Percentiles rank a stretch among this genome's conserved stretches.
Evolutionary conservation across 2,113 vertebrate genomes (phyloP).

Genomic region (Podilymbus podiceps): DNA sequence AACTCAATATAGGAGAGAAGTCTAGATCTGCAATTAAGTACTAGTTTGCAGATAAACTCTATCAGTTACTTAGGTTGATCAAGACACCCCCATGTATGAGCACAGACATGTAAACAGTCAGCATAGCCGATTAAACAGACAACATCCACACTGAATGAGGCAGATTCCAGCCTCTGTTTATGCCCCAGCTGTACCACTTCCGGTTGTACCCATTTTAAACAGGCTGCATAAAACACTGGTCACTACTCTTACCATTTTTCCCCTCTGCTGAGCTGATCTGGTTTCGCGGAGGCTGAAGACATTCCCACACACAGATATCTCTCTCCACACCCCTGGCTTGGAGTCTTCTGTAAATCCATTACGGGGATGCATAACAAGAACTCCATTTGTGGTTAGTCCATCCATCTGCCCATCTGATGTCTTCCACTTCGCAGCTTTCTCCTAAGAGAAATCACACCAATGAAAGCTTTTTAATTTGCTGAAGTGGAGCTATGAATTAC

Average conservation of each 20-base stretch:
- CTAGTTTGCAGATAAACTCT: not conserved
- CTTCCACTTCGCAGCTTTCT: conserved; percentile 98
- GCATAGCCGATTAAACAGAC: not conserved
- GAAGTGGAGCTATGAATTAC: not conserved
- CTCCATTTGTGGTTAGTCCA: conserved; percentile 95
- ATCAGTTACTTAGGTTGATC: not conserved
- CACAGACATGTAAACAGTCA: not conserved
- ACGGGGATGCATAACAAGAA: conserved; percentile 97
- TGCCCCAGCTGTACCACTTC: not conserved
- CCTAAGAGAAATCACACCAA: conserved; percentile 72
- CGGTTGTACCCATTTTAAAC: not conserved
- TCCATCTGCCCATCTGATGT: conserved; percentile 96
- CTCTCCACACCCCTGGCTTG: conserved; percentile 95
- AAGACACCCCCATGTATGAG: not conserved
- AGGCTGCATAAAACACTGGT: not conserved
- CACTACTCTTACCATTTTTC: conserved; percentile 88
- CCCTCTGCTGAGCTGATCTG: conserved; percentile 94
- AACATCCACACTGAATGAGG: not conserved
- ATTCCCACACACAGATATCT: conserved; percentile 97
- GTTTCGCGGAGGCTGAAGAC: conserved; percentile 96
- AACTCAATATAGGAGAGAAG: not conserved
- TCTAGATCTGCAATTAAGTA: not conserved
- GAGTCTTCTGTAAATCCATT: conserved; percentile 96
- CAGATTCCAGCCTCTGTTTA: not conserved
- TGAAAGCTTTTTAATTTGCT: not conserved